Conservation (phyloP, 2,113 vertebrate species). For the Rhagologus leucostigma region DNA sequence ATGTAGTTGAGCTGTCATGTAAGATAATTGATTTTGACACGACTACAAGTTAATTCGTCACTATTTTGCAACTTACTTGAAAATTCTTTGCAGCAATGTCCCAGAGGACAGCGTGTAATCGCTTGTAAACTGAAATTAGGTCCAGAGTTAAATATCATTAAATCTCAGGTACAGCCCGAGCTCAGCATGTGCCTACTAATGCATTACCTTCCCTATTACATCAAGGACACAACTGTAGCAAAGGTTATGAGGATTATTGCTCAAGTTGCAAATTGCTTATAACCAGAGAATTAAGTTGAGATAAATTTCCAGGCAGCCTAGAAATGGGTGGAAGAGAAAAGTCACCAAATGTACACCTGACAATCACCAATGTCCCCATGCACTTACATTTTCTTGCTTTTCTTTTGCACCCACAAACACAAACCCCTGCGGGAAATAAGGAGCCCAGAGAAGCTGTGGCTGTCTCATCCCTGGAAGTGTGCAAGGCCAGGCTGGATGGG, state of each 20-base stretch:
- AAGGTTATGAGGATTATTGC: constrained; percentile 51
- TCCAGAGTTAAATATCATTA: constrained; percentile 90
- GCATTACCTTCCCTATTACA: constrained; percentile 62
- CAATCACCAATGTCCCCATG: background rate
- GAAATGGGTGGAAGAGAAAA: background rate
- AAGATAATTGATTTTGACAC: constrained; percentile 95
- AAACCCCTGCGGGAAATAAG: background rate
- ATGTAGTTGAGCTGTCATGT: constrained; percentile 85
- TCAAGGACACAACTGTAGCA: constrained; percentile 76
- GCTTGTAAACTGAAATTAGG: constrained; percentile 89
- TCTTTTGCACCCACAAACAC: background rate
- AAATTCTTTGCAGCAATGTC: constrained; percentile 81
- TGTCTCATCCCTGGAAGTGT: background rate
- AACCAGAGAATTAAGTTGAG: background rate
- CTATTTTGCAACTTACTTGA: constrained; percentile 89
- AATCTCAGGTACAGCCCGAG: constrained; percentile 82
- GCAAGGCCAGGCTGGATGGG: background rate
- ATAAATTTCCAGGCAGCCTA: background rate
- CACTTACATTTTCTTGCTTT: background rate
- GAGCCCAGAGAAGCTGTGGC: background rate
- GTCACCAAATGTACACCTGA: background rate
- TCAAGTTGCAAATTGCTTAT: constrained; percentile 37
- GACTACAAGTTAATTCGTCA: constrained; percentile 92
- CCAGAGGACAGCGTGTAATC: constrained; percentile 88
- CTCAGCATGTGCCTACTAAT: constrained; percentile 82